phyloP scores from a whole-genome alignment of 2,888 invertebrate genomes.

The Pristionchus exspectatus region DNA sequence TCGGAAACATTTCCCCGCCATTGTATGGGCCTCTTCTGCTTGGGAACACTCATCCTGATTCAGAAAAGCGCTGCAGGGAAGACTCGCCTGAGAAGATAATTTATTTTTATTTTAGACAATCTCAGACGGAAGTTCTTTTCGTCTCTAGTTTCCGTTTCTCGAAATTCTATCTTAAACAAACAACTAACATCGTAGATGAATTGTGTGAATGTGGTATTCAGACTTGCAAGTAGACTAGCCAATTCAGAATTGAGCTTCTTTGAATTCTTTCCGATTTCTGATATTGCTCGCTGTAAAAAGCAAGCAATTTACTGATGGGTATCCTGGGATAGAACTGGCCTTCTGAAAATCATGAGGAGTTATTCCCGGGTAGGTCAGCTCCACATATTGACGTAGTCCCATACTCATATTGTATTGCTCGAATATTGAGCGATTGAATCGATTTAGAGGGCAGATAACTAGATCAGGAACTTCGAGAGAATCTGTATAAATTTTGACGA shows the following conservation, averaged over 20 bases:
- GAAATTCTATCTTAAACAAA: not conserved
- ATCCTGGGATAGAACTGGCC: too few relatives aligned
- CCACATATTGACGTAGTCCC: constrained; percentile 73
- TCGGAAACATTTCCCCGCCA: constrained; percentile 74
- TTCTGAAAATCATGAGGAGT: constrained; percentile 64
- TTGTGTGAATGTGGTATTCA: constrained; percentile 68
- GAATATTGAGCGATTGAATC: constrained; percentile 72
- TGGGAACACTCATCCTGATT: constrained; percentile 65
- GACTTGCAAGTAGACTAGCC: constrained; percentile 58
- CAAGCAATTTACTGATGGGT: too few relatives aligned
- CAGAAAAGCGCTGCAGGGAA: constrained; percentile 70
- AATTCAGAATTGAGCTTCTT: constrained; percentile 66
- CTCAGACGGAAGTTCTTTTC: too few relatives aligned
- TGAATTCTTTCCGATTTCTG: too few relatives aligned
- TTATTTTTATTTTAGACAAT: too few relatives aligned
- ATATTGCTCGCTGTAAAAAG: too few relatives aligned
- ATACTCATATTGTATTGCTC: constrained; percentile 69
- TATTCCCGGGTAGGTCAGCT: constrained; percentile 70
- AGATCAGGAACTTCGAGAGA: constrained; percentile 71
- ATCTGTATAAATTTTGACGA: constrained; percentile 38
- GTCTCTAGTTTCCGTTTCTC: too few relatives aligned
- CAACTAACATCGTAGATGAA: constrained; percentile 63
- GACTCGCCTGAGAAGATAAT: constrained; percentile 60
- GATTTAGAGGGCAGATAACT: constrained; percentile 78
- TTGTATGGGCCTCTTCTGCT: constrained; percentile 69